Percentiles rank a stretch among this genome's conserved stretches.
Conservation (phyloP, 2,888 invertebrate genomes). For the Diogma glabrata region DNA sequence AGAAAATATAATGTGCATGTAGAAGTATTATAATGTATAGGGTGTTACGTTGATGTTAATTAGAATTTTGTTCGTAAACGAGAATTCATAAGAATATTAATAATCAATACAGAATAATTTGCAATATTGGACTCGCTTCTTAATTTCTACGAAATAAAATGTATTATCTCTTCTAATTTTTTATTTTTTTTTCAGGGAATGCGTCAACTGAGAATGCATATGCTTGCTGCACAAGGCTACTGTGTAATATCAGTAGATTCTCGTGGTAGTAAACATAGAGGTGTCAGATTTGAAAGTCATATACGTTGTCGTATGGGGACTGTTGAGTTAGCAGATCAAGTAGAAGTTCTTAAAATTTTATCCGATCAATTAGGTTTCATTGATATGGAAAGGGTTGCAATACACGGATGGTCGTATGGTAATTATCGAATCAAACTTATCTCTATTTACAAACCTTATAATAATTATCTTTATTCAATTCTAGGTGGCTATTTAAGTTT, state of each 20-base stretch:
- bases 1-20: too few relatives aligned
- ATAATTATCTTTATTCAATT: too few relatives aligned
- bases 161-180: too few relatives aligned
- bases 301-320: constrained; percentile 85
- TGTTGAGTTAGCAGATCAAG: constrained; percentile 88
- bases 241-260: constrained; percentile 94
- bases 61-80: too few relatives aligned
- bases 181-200: constrained; percentile 49
- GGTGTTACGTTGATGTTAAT: too few relatives aligned
- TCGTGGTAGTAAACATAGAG: constrained; percentile 88
- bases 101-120: too few relatives aligned
- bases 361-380: constrained; percentile 76
- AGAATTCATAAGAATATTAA: too few relatives aligned
- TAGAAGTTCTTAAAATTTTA: constrained; percentile 81
- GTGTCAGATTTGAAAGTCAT: constrained; percentile 82
- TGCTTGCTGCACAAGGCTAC: constrained; percentile 91
- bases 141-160: too few relatives aligned
- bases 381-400: constrained; percentile 83
- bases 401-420: constrained; percentile 99
- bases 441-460: too few relatives aligned
- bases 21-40: too few relatives aligned
- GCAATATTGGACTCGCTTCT: too few relatives aligned
- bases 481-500: constrained; percentile 85
- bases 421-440: too few relatives aligned
- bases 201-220: constrained; percentile 84